Percentiles rank a stretch among this genome's conserved stretches.
These are phyloP conservation scores for Drosophila guanche DNA, from an alignment of 1,140 invertebrate species.

Conservation along the genomic window DNA sequence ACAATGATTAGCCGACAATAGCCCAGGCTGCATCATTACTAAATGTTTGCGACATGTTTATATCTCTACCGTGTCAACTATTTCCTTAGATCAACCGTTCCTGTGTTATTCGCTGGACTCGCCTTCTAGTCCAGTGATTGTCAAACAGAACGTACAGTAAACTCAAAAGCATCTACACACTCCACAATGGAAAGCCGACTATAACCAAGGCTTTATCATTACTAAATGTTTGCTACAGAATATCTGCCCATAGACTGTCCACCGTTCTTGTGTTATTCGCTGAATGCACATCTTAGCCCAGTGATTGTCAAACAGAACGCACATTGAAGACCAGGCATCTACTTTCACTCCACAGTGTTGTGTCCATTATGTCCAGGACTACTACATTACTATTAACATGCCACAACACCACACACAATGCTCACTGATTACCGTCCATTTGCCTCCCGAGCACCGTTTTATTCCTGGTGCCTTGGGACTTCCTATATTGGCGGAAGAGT, in stretches of 20 bases:
- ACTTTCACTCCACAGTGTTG: slow-evolving; percentile 51
- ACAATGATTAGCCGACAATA: slow-evolving; percentile 38
- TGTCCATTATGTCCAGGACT: slow-evolving; percentile 22
- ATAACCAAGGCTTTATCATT: slow-evolving; percentile 11
- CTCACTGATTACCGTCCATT: slow-evolving; percentile 53
- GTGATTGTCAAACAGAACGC: slow-evolving; percentile 80
- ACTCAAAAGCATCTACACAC: slow-evolving; percentile 4
- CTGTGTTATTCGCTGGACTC: slow-evolving; percentile 32
- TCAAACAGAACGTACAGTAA: slow-evolving; percentile 39
- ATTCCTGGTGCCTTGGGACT: slow-evolving; percentile 68
- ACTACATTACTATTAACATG: slow-evolving; percentile 43
- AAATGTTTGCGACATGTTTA: slow-evolving; percentile 20
- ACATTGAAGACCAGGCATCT: slow-evolving; percentile 41
- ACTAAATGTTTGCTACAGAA: slow-evolving; percentile 8
- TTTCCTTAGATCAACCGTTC: background rate
- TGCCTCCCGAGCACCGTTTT: slow-evolving; percentile 69
- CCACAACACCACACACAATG: slow-evolving; percentile 34
- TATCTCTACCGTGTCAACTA: too few species aligned
- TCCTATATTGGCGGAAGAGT: slow-evolving; percentile 72
- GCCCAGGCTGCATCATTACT: slow-evolving; percentile 37
- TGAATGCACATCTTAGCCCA: slow-evolving; percentile 41
- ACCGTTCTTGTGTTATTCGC: slow-evolving; percentile 75
- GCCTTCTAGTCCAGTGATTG: slow-evolving; percentile 16
- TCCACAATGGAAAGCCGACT: slow-evolving; percentile 10
- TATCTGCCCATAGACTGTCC: background rate